Conservation (phyloP, 2,888 invertebrate species). For the Eudiplozoon nipponicum region DNA sequence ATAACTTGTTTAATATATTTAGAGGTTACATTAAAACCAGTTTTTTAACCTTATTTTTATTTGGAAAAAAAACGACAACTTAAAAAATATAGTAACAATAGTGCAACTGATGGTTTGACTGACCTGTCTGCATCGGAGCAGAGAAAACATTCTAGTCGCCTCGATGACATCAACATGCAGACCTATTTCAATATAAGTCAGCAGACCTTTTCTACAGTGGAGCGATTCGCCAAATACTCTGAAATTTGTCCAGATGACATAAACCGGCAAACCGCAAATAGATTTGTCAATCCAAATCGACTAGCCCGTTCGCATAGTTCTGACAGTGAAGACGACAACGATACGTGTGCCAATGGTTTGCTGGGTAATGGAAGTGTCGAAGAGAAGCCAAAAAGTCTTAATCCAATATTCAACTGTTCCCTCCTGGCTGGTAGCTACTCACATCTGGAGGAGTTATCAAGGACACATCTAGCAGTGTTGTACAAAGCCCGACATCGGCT, state of each 20-base stretch:
- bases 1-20: too few species aligned
- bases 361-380: too few species aligned
- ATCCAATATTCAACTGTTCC: not conserved
- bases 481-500: not conserved
- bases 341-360: too few species aligned
- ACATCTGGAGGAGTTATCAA: not conserved
- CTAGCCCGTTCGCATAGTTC: too few species aligned
- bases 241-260: not conserved
- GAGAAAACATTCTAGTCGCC: not conserved
- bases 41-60: too few species aligned
- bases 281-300: not conserved
- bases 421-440: not conserved
- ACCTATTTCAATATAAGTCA: not conserved
- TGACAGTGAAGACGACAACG: not conserved
- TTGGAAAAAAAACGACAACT: too few species aligned
- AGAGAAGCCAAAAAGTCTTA: not conserved
- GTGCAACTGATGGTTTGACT: too few species aligned
- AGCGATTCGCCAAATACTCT: not conserved
- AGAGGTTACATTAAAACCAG: too few species aligned
- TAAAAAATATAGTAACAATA: too few species aligned
- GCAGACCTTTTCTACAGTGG: not conserved
- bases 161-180: not conserved
- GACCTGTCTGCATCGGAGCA: too few species aligned
- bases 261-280: not conserved
- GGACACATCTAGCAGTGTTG: not conserved